Evolutionary conservation across 2,888 invertebrate genomes (phyloP).

Genomic region (Tenthredo distinguenda): DNA sequence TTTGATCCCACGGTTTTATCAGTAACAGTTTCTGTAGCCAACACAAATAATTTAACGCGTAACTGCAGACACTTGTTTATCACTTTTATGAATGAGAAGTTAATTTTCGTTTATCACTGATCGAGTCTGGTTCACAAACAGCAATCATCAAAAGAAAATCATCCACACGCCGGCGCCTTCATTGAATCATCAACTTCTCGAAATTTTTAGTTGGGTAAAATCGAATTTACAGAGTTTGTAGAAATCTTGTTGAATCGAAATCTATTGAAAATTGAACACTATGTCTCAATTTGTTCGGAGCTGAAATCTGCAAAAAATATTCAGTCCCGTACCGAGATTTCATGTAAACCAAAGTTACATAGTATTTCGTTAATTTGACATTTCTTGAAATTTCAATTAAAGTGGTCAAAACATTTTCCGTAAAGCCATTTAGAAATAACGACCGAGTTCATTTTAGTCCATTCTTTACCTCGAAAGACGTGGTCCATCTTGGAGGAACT

Average conservation of each 20-base stretch:
- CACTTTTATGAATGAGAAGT: conserved; percentile 1
- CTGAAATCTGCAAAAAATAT: not conserved
- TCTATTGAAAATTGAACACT: not conserved
- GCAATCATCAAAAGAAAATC: not conserved
- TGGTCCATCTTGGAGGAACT: not conserved
- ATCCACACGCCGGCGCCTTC: not conserved
- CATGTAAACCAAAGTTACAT: not conserved
- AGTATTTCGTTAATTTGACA: not conserved
- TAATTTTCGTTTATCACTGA: not conserved
- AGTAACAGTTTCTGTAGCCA: not conserved
- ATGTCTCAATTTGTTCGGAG: not conserved
- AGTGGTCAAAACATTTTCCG: not conserved
- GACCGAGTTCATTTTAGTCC: not conserved
- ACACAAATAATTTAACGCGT: not conserved
- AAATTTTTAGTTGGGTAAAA: not conserved
- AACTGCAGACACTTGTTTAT: not conserved
- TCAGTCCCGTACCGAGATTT: not conserved
- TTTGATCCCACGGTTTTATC: not conserved
- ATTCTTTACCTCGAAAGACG: not conserved
- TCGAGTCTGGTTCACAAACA: not conserved
- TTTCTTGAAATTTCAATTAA: conserved; percentile 1
- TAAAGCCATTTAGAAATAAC: not conserved
- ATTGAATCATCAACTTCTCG: not conserved
- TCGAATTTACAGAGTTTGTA: not conserved
- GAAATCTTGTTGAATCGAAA: not conserved